A percentile compares a stretch with the other conserved stretches of the same genome.
phyloP scores from a whole-genome alignment of 2,113 vertebrate genomes.

The Typhlomys cinereus region DNA sequence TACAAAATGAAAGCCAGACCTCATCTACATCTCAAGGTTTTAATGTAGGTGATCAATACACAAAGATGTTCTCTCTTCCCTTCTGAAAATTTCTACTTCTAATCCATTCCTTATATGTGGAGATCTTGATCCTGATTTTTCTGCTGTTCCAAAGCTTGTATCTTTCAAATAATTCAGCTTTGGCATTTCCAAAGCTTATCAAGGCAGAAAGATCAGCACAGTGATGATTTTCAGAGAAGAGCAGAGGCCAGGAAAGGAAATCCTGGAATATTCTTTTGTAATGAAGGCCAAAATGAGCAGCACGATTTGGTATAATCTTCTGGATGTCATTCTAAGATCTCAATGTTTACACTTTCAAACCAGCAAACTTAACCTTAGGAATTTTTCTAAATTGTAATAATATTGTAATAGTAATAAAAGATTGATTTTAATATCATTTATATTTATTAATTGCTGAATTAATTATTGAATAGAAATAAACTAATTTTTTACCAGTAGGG shows the following conservation, averaged over 20 bases:
- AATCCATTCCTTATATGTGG: slow-evolving; percentile 7
- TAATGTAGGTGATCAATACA: background rate
- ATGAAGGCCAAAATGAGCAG: background rate
- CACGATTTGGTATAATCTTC: background rate
- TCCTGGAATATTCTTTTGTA: background rate
- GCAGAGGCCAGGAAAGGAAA: background rate
- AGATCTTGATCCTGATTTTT: background rate
- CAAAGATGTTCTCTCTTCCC: background rate
- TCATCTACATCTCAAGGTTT: background rate
- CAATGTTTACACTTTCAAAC: background rate
- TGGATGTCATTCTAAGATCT: background rate
- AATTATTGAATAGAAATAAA: background rate
- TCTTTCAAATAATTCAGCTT: background rate
- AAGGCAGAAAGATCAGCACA: background rate
- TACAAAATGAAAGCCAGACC: background rate
- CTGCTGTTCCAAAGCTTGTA: background rate
- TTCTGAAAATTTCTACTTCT: background rate
- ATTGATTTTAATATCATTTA: background rate
- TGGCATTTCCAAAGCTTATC: background rate
- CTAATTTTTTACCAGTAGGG: background rate
- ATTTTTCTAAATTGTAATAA: slow-evolving; percentile 19
- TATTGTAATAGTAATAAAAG: background rate
- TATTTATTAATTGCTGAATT: background rate
- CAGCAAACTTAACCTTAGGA: slow-evolving; percentile 34
- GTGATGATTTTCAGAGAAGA: background rate